Conservation (phyloP, 2,888 invertebrate genomes). For the Harmothoe impar region DNA sequence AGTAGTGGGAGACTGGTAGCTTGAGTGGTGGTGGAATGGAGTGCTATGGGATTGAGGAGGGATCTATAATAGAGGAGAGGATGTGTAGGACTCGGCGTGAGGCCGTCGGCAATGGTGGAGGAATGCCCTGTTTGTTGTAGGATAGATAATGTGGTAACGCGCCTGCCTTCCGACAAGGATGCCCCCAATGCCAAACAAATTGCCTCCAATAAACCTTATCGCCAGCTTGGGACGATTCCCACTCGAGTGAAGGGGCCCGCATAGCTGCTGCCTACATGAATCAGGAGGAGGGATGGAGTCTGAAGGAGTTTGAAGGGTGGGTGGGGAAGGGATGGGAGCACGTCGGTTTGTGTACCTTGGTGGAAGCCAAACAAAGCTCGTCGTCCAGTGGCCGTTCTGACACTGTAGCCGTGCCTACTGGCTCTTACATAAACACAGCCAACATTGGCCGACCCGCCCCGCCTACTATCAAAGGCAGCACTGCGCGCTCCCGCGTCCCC, state of each 20-base stretch:
- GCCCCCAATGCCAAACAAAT: slow-evolving; percentile 53
- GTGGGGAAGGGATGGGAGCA: slow-evolving; percentile 3
- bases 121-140: slow-evolving; percentile 35
- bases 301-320: not conserved
- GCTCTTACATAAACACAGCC: slow-evolving; percentile 51
- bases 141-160: slow-evolving; percentile 25
- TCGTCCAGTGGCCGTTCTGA: slow-evolving; percentile 20
- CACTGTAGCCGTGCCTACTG: slow-evolving; percentile 36
- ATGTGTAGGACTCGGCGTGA: not conserved
- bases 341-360: slow-evolving; percentile 34
- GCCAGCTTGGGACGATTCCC: not conserved
- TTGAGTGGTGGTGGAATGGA: too few species aligned
- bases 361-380: slow-evolving; percentile 39
- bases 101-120: not conserved
- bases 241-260: slow-evolving; percentile 16
- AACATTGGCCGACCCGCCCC: slow-evolving; percentile 23
- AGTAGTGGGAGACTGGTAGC: too few species aligned
- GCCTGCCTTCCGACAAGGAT: not conserved
- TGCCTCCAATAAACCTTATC: slow-evolving; percentile 38
- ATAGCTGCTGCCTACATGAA: slow-evolving; percentile 2
- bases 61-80: not conserved
- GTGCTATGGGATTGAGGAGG: not conserved
- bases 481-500: not conserved
- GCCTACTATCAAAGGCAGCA: slow-evolving; percentile 31
- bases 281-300: not conserved